A percentile compares a stretch with the other conserved stretches of the same genome.
Evolutionary conservation across 2,888 invertebrate genomes (phyloP).

Genomic region (Nymphalis c-album): DNA sequence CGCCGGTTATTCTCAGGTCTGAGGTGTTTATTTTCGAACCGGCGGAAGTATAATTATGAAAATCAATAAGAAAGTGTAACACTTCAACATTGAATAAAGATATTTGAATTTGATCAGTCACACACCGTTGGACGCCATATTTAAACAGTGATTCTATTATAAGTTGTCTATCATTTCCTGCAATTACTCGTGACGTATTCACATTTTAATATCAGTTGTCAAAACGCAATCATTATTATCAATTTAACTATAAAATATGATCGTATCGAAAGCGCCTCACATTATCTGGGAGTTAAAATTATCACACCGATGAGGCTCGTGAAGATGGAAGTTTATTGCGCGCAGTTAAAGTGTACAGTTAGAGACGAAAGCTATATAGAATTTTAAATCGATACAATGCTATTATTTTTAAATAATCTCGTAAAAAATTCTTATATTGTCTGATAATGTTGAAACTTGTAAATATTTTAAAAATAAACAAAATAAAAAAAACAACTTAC

Average conservation of each 20-base stretch:
- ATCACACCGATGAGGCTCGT: neutral
- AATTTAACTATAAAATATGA: neutral
- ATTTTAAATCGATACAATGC: neutral
- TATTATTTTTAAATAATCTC: too few relatives aligned
- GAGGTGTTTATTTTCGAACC: too few relatives aligned
- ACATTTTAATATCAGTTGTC: neutral
- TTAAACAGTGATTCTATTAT: too few relatives aligned
- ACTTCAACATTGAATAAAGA: too few relatives aligned
- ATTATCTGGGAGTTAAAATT: neutral
- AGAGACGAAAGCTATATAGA: neutral
- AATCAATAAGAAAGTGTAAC: too few relatives aligned
- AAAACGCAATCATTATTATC: constrained; percentile 4
- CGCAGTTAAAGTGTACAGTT: neutral
- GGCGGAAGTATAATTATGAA: too few relatives aligned
- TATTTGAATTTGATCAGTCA: too few relatives aligned
- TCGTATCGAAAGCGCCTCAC: neutral
- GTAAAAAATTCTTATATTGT: too few relatives aligned
- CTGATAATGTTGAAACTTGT: neutral
- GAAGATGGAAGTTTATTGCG: neutral
- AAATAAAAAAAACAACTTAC: too few relatives aligned
- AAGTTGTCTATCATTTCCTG: neutral
- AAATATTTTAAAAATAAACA: neutral
- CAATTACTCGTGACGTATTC: neutral
- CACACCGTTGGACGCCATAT: too few relatives aligned
- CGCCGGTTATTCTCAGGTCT: too few relatives aligned